A percentile compares a stretch with the other conserved stretches of the same genome.
Conservation (phyloP, 2,113 vertebrate species). For the Sakesphorus luctuosus region DNA sequence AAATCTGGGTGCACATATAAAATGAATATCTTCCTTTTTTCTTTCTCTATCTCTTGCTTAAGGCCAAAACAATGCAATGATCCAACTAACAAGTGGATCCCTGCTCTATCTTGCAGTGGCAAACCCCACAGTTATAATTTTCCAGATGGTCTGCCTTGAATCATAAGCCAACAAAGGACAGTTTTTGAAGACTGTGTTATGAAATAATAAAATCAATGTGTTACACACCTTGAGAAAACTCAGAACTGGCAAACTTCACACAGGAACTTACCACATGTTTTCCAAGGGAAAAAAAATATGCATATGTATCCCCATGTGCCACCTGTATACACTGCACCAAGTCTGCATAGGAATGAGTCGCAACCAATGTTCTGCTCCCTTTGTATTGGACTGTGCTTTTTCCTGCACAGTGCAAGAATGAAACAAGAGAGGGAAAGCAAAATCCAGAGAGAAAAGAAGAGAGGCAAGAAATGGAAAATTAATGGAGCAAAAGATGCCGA, state of each 20-base stretch:
- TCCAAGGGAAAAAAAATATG: neutral
- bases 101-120: neutral
- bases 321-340: neutral
- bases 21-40: neutral
- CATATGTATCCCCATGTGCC: neutral
- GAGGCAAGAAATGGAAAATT: neutral
- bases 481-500: neutral
- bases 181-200: neutral
- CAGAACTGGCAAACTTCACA: neutral
- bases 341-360: neutral
- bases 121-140: neutral
- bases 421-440: neutral
- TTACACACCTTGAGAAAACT: slow-evolving; percentile 13
- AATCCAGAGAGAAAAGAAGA: neutral
- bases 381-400: neutral
- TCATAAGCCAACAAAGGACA: neutral
- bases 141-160: neutral
- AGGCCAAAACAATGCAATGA: neutral
- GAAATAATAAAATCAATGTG: slow-evolving; percentile 1
- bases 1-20: neutral
- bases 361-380: rapidly evolving
- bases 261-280: neutral
- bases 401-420: neutral
- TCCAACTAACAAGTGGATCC: neutral
- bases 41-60: neutral